These are phyloP conservation scores for Pseudopipra pipra DNA, from an alignment of 2,113 vertebrate species.

Conservation along the genomic window DNA sequence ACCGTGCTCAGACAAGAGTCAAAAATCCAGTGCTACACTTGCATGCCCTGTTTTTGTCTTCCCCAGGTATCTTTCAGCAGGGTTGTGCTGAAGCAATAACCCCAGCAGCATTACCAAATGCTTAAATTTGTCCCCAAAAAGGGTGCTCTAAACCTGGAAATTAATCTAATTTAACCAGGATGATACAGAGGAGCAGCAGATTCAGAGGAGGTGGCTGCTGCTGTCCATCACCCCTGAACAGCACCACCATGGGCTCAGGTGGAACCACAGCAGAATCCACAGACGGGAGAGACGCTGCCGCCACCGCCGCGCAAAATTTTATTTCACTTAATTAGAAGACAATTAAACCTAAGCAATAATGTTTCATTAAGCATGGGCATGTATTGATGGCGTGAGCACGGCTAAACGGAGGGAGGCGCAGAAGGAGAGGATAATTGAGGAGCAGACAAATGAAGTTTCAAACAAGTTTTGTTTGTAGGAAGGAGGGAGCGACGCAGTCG, in stretches of 20 bases:
- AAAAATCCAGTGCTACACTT: not conserved
- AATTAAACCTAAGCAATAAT: conserved; percentile 4
- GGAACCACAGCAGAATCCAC: not conserved
- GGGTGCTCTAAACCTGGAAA: not conserved
- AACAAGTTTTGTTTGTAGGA: not conserved
- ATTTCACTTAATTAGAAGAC: conserved; percentile 21
- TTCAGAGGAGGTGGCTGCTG: not conserved
- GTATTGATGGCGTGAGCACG: not conserved
- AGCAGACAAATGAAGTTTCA: not conserved
- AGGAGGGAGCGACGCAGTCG: rapidly evolving
- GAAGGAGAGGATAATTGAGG: not conserved
- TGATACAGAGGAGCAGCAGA: not conserved
- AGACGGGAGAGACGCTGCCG: not conserved
- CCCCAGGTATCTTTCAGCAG: rapidly evolving
- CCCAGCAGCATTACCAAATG: rapidly evolving
- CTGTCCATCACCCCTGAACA: not conserved
- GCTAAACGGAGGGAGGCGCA: not conserved
- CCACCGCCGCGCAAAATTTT: not conserved
- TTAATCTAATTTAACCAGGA: not conserved
- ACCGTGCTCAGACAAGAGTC: not conserved
- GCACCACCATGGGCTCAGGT: not conserved
- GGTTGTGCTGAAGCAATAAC: not conserved
- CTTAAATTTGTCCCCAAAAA: not conserved
- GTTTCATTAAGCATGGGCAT: not conserved
- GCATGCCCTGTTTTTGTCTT: not conserved